Base-by-base conservation (phyloP, 2,888 invertebrate genomes). In the Xylota sylvarum region DNA sequence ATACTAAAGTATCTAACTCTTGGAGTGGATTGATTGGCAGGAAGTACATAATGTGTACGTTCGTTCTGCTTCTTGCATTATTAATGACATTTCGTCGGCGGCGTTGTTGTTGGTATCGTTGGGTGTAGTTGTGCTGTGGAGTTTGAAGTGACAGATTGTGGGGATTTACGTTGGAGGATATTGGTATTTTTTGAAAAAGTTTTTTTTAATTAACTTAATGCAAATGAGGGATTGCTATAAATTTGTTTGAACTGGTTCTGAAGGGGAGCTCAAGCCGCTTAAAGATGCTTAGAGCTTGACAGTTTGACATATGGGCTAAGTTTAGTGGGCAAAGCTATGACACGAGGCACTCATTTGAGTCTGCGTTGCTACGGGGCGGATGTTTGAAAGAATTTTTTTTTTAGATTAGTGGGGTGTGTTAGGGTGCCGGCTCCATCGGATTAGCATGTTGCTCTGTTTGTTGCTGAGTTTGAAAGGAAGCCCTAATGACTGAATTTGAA, bases 21-120 rank as follows among this genome's bases (percentile, higher is more conserved):
- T 67, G 55, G 70, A 82, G 82, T 78, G 77, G 82, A 82, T 86
- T 86, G 82, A 86, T 82, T 86, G 86, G 86, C 86, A 86, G 86
- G 86, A 86, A 86, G 78, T 86, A 86, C 69, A 73, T 82, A 72
- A 74, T 76, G 76, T 76, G 70, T 85, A 50, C 40, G 50, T 17
- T 17, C 60, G 55, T 73, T 78, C 62, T 52, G 77, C 73, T 62
- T 55, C 72, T 62, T 86, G 86, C 77, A 86, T 78, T 86, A 86
- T 86, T 86, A 86, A 86, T 86, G 86, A 86, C 50, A 62, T 73
- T 67, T 69, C 56, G 55, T 86, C 77, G 72, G 56, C 12, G 65
- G 0, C 10, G 37, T 37, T 10, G 37, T 37, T 35, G 35, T 35
- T 9, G 35, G 6, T 35, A 35, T 78, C 72, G 14, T 35, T 35